phyloP scores from a whole-genome alignment of 2,113 vertebrate genomes.

The Chloebia gouldiae region DNA sequence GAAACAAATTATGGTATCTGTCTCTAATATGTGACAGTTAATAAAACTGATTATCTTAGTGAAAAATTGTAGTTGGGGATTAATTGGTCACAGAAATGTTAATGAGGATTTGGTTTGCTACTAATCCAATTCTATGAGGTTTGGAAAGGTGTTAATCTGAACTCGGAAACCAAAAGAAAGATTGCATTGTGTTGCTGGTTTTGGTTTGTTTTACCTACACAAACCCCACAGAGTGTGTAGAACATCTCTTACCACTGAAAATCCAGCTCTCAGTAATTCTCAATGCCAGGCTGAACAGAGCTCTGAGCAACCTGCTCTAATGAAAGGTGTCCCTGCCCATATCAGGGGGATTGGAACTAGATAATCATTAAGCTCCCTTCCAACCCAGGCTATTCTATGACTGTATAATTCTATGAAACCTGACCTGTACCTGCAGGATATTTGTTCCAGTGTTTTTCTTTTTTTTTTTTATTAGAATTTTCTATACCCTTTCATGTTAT shows the following conservation, averaged over 20 bases:
- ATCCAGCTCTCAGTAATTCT: not conserved
- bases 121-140: not conserved
- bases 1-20: not conserved
- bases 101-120: not conserved
- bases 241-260: not conserved
- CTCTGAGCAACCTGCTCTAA: rapidly evolving
- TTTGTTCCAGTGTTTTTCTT: not conserved
- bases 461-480: not conserved
- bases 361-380: not conserved
- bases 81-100: not conserved
- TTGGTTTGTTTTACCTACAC: not conserved
- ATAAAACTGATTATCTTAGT: not conserved
- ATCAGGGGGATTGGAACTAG: not conserved
- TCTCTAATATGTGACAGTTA: not conserved
- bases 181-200: rapidly evolving
- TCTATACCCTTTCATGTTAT: rapidly evolving
- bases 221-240: not conserved
- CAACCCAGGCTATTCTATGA: not conserved
- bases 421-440: not conserved
- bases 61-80: not conserved
- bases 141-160: not conserved
- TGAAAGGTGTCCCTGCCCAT: not conserved
- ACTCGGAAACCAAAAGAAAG: rapidly evolving
- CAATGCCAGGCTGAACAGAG: not conserved
- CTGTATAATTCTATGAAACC: not conserved